Conservation (phyloP, 2,113 vertebrate genomes). For the Triplophysa siluroides region DNA sequence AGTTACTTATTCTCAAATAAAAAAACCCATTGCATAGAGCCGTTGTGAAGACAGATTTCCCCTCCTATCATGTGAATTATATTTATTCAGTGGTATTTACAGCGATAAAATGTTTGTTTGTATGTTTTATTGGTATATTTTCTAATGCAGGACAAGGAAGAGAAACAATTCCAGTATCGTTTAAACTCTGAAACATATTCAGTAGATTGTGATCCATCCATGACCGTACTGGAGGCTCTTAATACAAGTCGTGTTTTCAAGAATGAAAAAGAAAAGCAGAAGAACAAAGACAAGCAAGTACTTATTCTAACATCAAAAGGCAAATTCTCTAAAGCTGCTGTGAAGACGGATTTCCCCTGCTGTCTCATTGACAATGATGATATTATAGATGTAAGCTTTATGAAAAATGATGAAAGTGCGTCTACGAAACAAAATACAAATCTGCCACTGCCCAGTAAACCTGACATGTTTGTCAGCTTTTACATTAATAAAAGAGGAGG, state of each 20-base stretch:
- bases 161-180: background rate
- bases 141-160: slow-evolving; percentile 17
- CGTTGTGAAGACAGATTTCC: too few relatives aligned
- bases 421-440: too few relatives aligned
- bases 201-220: background rate
- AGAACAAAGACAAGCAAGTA: background rate
- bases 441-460: background rate
- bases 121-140: background rate
- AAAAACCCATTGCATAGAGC: too few relatives aligned
- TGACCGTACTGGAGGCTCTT: slow-evolving; percentile 9
- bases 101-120: background rate
- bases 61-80: too few relatives aligned
- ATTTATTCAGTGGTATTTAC: background rate
- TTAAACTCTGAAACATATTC: accelerated
- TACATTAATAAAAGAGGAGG: slow-evolving; percentile 24
- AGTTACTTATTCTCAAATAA: too few relatives aligned
- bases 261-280: background rate
- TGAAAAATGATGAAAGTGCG: background rate
- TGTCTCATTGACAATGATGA: slow-evolving; percentile 22
- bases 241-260: background rate
- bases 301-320: slow-evolving; percentile 23
- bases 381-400: slow-evolving; percentile 27
- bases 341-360: slow-evolving; percentile 36
- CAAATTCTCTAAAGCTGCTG: background rate
- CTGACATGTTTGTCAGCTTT: slow-evolving; percentile 8